Evolutionary conservation across 2,888 invertebrate species (phyloP), one percentile per base, ranked within the genome.

Genomic region (Trachelus tabidus): DNA sequence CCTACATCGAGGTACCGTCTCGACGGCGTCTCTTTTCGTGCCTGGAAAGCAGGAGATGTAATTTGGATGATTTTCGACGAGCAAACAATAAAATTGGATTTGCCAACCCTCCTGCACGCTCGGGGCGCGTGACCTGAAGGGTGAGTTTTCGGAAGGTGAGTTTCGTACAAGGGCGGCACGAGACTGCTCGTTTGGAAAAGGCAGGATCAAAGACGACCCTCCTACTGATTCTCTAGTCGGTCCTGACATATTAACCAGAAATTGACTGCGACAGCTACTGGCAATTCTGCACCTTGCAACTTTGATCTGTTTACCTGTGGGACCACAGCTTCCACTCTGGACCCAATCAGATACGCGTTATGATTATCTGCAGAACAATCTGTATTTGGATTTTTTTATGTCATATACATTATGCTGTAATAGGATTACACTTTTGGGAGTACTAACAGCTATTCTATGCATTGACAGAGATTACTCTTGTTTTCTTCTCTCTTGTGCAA

Each of bases 191-290:
- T 11, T n/a, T 30, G 56, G 79, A 80, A 77, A 75, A 73, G 69
- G 12, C 33, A 73, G 77, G 83, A 83, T 88, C 88, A 88, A 88
- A 88, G 88, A 87, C 83, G 82, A 81, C 83, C 82, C 74, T 77
- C 79, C 75, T 80, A 79, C 84, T 69, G 83, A 86, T 86, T 85
- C 79, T 75, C 83, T 81, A 84, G 82, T 81, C 82, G 78, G 81
- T 75, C 80, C 84, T 89, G 89, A 90, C 86, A 87, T 90, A 90
- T 90, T 90, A 89, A 83, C 76, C 77, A 80, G 81, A 83, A 88
- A 90, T 89, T 89, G 87, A 85, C 84, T 83, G 80, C 83, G 89
- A 90, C 90, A 87, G 83, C 77, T 84, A 82, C 83, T 82, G 83
- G 85, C 81, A 86, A 86, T 84, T 83, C 81, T 77, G 40, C 79